phyloP scores from a whole-genome alignment of 2,113 vertebrate species.

The Sinocyclocheilus rhinocerous region DNA sequence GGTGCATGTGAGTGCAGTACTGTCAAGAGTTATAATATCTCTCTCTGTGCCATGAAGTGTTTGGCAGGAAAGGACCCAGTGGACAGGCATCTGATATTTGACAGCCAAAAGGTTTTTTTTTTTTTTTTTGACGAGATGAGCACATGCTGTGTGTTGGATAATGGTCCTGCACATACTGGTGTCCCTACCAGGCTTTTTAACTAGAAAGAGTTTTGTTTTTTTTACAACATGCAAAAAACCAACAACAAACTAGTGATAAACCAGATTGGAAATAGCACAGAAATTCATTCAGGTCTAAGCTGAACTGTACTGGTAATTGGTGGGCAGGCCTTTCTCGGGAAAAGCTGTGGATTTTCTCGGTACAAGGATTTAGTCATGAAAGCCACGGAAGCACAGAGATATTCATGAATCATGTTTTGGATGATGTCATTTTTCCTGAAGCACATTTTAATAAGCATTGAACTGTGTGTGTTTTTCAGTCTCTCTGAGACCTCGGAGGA shows the following conservation, averaged over 20 bases:
- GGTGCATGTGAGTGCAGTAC: background rate
- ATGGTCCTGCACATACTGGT: background rate
- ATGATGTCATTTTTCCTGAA: slow-evolving; percentile 11
- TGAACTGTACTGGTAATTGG: background rate
- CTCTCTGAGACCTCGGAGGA: background rate
- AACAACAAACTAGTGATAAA: background rate
- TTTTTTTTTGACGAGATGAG: background rate
- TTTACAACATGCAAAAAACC: background rate
- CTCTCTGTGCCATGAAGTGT: background rate
- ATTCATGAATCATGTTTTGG: slow-evolving; percentile 23
- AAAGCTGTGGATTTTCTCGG: background rate
- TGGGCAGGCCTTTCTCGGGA: background rate
- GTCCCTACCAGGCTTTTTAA: background rate
- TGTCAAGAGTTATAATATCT: background rate
- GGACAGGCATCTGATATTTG: background rate
- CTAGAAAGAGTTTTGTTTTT: background rate
- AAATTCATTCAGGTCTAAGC: background rate
- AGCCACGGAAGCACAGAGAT: background rate
- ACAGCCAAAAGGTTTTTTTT: background rate
- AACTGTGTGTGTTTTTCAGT: background rate
- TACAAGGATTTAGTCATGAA: slow-evolving; percentile 26
- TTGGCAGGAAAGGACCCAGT: background rate
- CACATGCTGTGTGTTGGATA: background rate
- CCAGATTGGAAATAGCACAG: background rate
- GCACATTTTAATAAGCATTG: background rate